Conservation (phyloP, 1,140 invertebrate genomes). For the Bactericera cockerelli region DNA sequence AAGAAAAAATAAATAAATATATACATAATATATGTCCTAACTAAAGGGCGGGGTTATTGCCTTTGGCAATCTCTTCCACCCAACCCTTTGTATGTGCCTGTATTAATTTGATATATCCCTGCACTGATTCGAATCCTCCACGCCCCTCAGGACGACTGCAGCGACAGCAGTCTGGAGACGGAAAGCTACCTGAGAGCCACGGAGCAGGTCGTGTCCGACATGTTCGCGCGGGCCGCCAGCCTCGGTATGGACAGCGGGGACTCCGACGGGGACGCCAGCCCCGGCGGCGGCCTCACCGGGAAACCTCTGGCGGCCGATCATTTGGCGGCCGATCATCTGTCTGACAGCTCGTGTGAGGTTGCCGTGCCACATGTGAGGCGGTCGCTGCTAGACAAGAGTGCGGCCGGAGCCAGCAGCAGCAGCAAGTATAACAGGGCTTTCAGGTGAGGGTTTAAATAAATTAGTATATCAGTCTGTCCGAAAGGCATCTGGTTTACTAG, state of each 20-base stretch:
- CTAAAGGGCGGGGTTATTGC: too few relatives aligned
- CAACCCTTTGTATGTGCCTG: too few relatives aligned
- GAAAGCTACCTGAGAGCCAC: constrained; percentile 35
- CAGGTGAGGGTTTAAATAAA: constrained; percentile 2
- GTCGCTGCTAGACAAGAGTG: constrained; percentile 6
- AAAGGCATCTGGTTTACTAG: too few relatives aligned
- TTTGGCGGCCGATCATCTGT: constrained; percentile 10
- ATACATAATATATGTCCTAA: too few relatives aligned
- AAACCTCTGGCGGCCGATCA: constrained; percentile 4
- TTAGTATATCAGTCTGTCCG: too few relatives aligned
- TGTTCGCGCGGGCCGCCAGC: constrained; percentile 31
- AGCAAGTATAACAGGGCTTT: constrained; percentile 13
- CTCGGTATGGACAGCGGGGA: constrained; percentile 24
- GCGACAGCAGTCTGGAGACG: constrained; percentile 28
- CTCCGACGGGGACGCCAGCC: constrained; percentile 21
- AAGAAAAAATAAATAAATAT: too few relatives aligned
- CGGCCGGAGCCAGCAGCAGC: not conserved
- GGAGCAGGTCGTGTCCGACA: constrained; percentile 35
- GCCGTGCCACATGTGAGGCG: not conserved
- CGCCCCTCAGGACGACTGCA: constrained; percentile 10
- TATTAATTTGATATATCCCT: too few relatives aligned
- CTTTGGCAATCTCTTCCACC: too few relatives aligned
- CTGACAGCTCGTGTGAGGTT: constrained; percentile 19
- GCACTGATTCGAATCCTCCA: too few relatives aligned
- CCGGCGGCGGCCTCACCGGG: constrained; percentile 9